phyloP scores from a whole-genome alignment of 2,797 vertebrate genomes.

The Apogon talboti region DNA sequence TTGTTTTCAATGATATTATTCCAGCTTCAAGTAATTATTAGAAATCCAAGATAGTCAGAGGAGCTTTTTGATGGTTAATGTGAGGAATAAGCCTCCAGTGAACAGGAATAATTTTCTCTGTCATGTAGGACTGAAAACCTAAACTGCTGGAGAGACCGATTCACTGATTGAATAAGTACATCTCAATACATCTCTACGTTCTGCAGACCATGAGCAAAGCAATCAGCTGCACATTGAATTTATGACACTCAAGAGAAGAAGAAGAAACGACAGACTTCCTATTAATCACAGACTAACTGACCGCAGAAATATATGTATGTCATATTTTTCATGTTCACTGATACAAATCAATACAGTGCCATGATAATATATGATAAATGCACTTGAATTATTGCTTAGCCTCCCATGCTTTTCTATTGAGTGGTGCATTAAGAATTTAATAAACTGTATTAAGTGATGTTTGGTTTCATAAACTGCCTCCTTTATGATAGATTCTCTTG shows the following conservation, averaged over 20 bases:
- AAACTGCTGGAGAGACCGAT: slow-evolving; percentile 7
- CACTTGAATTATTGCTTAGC: background rate
- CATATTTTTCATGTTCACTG: slow-evolving; percentile 3
- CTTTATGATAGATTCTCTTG: too few relatives aligned
- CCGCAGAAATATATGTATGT: slow-evolving; percentile 14
- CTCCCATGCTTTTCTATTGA: background rate
- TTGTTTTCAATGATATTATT: slow-evolving; percentile 2
- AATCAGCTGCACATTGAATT: slow-evolving; percentile 29
- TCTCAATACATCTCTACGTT: slow-evolving; percentile 23
- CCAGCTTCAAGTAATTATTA: slow-evolving; percentile 4
- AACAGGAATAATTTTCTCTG: slow-evolving; percentile 36
- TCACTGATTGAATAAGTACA: slow-evolving; percentile 33
- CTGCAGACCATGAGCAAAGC: slow-evolving; percentile 17
- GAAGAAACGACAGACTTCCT: background rate
- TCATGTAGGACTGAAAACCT: slow-evolving; percentile 23
- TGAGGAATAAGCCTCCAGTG: slow-evolving; percentile 11
- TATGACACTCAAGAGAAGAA: slow-evolving; percentile 18
- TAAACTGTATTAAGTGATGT: too few relatives aligned
- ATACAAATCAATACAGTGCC: slow-evolving; percentile 1
- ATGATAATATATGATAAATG: background rate
- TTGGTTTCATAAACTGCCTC: too few relatives aligned
- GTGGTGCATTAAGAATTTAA: too few relatives aligned
- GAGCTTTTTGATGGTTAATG: background rate
- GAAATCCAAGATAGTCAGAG: slow-evolving; percentile 2
- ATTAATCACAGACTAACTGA: slow-evolving; percentile 9